Base-by-base conservation (phyloP, 1,140 invertebrate species). In the Drosophila melanica region DNA sequence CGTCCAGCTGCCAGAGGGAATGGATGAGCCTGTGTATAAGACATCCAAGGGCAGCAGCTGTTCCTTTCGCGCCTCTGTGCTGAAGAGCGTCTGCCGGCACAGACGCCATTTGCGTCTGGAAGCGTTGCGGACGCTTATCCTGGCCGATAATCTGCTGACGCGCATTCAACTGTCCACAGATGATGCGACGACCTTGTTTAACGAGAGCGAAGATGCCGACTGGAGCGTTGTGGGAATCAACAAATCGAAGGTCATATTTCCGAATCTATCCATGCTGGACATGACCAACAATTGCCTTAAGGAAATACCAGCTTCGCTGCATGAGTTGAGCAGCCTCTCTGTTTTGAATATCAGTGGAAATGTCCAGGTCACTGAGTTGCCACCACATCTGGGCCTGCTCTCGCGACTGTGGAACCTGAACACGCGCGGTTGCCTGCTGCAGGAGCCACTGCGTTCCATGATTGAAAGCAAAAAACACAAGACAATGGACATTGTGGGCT, bases 401-500 rank as follows among this genome's bases (percentile, higher is more conserved):
- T 96, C 96, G 1, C 95, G 98, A 10, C 93, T 99, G 11, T 99
- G 98, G 98, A 99, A 98, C 92, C 92, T 99, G 11, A 98, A 98
- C 92, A 97, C 98, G 7, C 94, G 95, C 63, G 97, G 97, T 0
- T 99, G 98, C 92, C 95, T 95, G 54, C 93, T 97, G 35, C 97
- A 96, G 91, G 98, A 98, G 92, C 98, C 97, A 3, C 93, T 99
- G 9, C 96, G 96, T 70, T 96, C 97, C 0, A 98, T 99, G 95
- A 96, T 99, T 37, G 96, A 96, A 23, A 96, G 95, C 51, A 98
- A 98, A 81, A 97, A 97, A 64, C 98, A 97, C 89, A 98, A 98
- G 93, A 99, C 98, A 5, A 97, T 98, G 94, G 98, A 99, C 91
- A 96, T 99, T 39, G 95, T 99, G 37, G 98, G 98, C 0, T 99